Base-by-base conservation (phyloP, 2,797 vertebrate species). In the Onychomys leucogaster region DNA sequence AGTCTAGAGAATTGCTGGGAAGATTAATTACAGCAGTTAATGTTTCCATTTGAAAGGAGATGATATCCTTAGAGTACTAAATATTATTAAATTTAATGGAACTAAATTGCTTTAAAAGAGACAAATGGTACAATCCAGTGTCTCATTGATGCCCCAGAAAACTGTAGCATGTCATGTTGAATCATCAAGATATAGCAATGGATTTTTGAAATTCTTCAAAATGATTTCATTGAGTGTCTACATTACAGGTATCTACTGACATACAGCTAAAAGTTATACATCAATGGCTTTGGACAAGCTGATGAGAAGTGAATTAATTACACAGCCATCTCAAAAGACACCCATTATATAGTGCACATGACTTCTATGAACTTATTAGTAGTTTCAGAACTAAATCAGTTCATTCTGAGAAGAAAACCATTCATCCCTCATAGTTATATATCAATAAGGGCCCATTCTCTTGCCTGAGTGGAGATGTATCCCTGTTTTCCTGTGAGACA, bases 1-100 rank as follows among this genome's bases (percentile, higher is more conserved):
- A 97, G 96, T 93, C 80, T 46, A 59, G 19, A 96, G 96, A 97
- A 96, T 75, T 94, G 37, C 91, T 90, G 41, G 43, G 49, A 93
- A 95, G 75, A 97, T 96, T 97, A 96, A 98, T 97, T 97, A 97
- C 77, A 97, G 77, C 77, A 94, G 87, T 92, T 94, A 97, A 97
- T 90, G 73, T 89, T 97, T 96, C 93, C 87, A 89, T 96, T 96
- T 96, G 96, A 97, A 97, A 96, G 93, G 57, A 96, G 89, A 97
- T 95, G 87, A 96, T 93, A 93, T 19, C 32, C 89, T 63, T 12
- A 93, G 94, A 94, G 94, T 97, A 97, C 71, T 95, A 97, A 97
- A 96, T 97, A 97, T 96, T 96, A 97, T 96, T 97, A 95, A 82
- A 96, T 69, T 82, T 97, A 97, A 97, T 94, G 93, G 73, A 97